These are phyloP conservation scores for Lymantria dispar DNA, from an alignment of 2,888 invertebrate species.

Conservation along the genomic window DNA sequence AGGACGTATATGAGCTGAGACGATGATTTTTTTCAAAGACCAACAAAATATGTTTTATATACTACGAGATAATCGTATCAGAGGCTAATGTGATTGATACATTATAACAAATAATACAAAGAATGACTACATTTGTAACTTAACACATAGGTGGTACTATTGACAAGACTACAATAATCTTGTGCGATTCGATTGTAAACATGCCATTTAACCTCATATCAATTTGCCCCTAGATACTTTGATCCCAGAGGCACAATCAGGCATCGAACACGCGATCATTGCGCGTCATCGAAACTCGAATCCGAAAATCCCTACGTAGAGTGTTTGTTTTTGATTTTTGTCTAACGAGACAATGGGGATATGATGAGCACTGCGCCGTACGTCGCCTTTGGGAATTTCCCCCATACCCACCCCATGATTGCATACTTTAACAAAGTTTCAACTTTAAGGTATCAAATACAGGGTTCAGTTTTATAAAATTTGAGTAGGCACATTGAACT, in stretches of 20 bases:
- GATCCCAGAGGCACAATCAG: slow-evolving; percentile 60
- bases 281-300: slow-evolving; percentile 72
- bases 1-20: no score
- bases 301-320: slow-evolving; percentile 71
- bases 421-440: slow-evolving; percentile 38
- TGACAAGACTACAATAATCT: background rate
- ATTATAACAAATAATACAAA: no score
- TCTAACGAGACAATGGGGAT: slow-evolving; percentile 83
- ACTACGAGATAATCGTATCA: no score
- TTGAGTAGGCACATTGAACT: slow-evolving; percentile 39
- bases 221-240: slow-evolving; percentile 33
- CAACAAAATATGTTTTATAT: no score
- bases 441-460: slow-evolving; percentile 45
- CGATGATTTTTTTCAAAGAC: no score
- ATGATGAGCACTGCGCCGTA: slow-evolving; percentile 77
- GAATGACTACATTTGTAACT: background rate
- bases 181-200: background rate
- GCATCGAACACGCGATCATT: slow-evolving; percentile 58
- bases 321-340: slow-evolving; percentile 83
- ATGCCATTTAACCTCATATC: slow-evolving; percentile 11
- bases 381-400: slow-evolving; percentile 78
- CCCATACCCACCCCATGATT: slow-evolving; percentile 61
- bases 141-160: background rate
- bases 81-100: no score
- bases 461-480: slow-evolving; percentile 48